Percentiles rank a stretch among this genome's conserved stretches.
phyloP scores from a whole-genome alignment of 2,113 vertebrate species.

The Pterocles orientalis region DNA sequence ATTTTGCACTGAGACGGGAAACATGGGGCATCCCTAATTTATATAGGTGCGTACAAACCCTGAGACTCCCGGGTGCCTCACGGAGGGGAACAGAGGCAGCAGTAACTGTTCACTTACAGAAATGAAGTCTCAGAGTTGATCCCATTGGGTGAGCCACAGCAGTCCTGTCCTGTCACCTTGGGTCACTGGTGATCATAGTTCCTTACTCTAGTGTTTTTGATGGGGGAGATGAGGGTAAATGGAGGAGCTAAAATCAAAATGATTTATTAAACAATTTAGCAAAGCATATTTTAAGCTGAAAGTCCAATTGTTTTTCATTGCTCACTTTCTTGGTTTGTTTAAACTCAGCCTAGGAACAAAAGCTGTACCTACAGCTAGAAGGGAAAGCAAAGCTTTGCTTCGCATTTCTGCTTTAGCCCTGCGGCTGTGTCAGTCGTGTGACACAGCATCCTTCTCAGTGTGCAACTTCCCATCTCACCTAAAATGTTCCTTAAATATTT shows the following conservation, averaged over 20 bases:
- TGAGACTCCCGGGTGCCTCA: neutral
- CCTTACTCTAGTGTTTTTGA: neutral
- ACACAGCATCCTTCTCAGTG: neutral
- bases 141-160: neutral
- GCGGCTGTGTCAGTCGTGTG: neutral
- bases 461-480: neutral
- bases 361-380: neutral
- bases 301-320: neutral
- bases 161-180: neutral
- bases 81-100: neutral
- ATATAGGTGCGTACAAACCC: neutral
- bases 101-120: neutral
- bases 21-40: neutral
- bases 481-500: neutral
- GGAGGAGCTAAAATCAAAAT: neutral
- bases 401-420: neutral
- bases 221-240: neutral
- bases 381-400: neutral
- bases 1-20: neutral
- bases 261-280: neutral
- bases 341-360: neutral
- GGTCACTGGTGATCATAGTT: neutral
- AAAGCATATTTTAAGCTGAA: neutral
- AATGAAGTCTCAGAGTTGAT: neutral
- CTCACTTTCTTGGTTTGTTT: neutral